Evolutionary conservation across 2,888 invertebrate species (phyloP), one percentile per base, ranked within the genome.

Genomic region (Drosophila cracens): DNA sequence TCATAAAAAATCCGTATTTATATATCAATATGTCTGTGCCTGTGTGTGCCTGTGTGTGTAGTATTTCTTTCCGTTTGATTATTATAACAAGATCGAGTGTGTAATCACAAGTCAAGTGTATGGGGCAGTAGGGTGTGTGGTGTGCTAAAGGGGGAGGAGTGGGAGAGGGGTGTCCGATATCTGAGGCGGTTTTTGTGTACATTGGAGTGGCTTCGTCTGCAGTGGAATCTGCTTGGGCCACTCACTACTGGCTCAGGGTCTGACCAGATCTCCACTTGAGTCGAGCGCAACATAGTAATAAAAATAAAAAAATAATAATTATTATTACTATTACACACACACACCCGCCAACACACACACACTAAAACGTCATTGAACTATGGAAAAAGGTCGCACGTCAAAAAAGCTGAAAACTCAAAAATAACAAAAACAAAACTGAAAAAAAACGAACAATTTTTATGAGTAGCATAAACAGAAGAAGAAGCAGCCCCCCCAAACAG

Each of bases 321-420:
- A 81, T 87, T 53, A 89, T 86, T 69, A 85, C 85, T 80, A 90
- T 73, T 78, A 61, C 69, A 46, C 21, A 57, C 57, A 31, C n/a
- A 31, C 63, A 57, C 62, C 11, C 29, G 43, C 58, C n/a, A n/a
- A 63, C 65, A 62, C 63, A 54, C 62, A 38, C 49, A 59, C 46
- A 65, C 64, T 62, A 65, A 74, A 83, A 80, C 91, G 89, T 90
- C 90, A 91, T 89, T 89, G 91, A 89, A 89, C 89, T 91, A 78
- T 86, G 78, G 57, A 57, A 52, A 82, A 81, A 82, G 91, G 88
- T 88, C 88, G 76, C 75, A 69, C 77, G 64, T 74, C 80, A 74
- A 54, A 61, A 71, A 75, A 59, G 40, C 38, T 66, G 57, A 58
- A 76, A 73, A 65, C 57, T 59, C 36, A 60, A 74, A 72, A 46